Base-by-base conservation (phyloP, 2,113 vertebrate genomes). In the Nerophis ophidion region DNA sequence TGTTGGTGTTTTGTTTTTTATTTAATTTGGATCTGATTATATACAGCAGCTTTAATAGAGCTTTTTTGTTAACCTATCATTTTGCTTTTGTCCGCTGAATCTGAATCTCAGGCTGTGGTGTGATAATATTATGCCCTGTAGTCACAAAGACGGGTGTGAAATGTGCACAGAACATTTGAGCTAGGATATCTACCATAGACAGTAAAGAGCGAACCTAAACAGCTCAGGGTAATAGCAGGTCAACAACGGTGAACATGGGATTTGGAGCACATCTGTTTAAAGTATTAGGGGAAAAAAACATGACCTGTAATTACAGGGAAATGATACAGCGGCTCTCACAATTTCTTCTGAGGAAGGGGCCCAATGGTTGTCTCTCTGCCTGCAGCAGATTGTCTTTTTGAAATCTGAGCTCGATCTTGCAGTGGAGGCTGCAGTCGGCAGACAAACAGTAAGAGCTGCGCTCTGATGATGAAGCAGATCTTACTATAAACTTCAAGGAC, bases 251-350 rank as follows among this genome's bases (percentile, higher is more conserved):
- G 53, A 73, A 84, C 66, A 59, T 44, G 1, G 46, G 66, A 75
- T 68, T 77, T 65, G 47, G 65, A 76, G 71, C 68, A 84, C 85
- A 86, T 85, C 85, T 86, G 85, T 82, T 88, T 82, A 80, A 68
- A 50, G 63, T 79, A 87, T 88, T 86, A 84, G 80, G 76, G 67
- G 11, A 63, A 63, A 74, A 72, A 79, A 85, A 79, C 76, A 82
- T 54, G 73, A 84, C 66, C 71, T 72, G 72, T 87, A 88, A 87
- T 87, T 87, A 87, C 80, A 86, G 81, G 74, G 80, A 78, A 75
- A 72, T 12, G 56, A 68, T 78, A 65, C 65, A 69, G 72, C 73
- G 70, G 68, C 79, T 75, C 69, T 77, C 42, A 34, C 63, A n/a
- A 66, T 72, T 79, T 84, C 65, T 45, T 69, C 61, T 65, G 74